Conservation (phyloP, 2,113 vertebrate species). For the Mungos mungo region DNA sequence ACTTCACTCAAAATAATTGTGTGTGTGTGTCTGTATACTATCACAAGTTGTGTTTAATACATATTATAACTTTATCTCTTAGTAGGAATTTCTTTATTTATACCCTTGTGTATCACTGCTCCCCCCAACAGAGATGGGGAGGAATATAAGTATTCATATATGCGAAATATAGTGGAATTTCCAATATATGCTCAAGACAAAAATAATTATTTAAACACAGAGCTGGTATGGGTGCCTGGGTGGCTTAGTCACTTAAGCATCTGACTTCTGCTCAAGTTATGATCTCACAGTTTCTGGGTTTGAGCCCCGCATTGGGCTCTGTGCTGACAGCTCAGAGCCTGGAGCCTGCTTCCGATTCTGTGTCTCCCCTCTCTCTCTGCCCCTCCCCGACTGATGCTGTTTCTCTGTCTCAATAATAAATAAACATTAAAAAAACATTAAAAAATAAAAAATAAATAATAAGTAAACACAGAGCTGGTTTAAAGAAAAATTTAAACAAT, state of each 20-base stretch:
- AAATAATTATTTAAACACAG: neutral
- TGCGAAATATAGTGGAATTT: neutral
- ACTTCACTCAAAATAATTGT: neutral
- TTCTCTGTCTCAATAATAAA: too few species aligned
- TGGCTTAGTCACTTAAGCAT: too few species aligned
- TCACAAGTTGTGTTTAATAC: neutral
- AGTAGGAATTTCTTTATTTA: neutral
- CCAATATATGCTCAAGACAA: neutral
- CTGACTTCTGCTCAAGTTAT: too few species aligned
- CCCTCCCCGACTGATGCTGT: too few species aligned
- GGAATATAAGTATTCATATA: neutral
- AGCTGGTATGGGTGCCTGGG: neutral
- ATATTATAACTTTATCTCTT: neutral
- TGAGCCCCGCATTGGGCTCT: too few species aligned
- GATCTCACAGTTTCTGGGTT: too few species aligned
- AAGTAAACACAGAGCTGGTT: neutral
- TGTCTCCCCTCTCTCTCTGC: too few species aligned
- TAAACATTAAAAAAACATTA: too few species aligned
- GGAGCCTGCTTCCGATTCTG: too few species aligned
- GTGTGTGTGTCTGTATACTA: neutral
- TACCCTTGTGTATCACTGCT: neutral
- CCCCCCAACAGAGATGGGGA: neutral
- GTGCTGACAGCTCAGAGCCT: too few species aligned
- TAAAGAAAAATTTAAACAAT: neutral
- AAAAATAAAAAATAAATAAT: too few species aligned